phyloP scores from a whole-genome alignment of 2,888 invertebrate species.

The Carabus problematicus region DNA sequence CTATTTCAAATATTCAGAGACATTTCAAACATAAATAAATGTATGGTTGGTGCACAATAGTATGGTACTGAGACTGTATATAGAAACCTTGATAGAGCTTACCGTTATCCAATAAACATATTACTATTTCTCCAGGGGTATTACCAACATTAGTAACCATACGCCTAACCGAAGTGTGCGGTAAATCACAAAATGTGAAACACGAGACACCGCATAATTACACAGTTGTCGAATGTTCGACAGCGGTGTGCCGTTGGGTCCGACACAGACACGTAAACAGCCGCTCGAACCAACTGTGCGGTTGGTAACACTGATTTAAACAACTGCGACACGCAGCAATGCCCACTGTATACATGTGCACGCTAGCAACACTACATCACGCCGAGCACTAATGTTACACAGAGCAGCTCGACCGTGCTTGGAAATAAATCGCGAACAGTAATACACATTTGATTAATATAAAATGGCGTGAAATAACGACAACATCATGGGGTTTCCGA shows the following conservation, averaged over 20 bases:
- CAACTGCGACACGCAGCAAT: background rate
- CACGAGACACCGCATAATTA: constrained; percentile 13
- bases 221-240: background rate
- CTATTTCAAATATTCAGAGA: too few relatives aligned
- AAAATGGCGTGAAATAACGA: constrained; percentile 30
- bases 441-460: constrained; percentile 36
- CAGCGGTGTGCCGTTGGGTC: constrained; percentile 1
- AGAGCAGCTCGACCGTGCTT: constrained; percentile 1
- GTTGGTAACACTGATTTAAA: constrained; percentile 6
- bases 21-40: too few relatives aligned
- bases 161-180: background rate
- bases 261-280: background rate
- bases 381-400: constrained; percentile 6
- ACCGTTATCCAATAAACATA: too few relatives aligned
- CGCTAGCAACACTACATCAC: constrained; percentile 10
- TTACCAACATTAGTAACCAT: constrained; percentile 3
- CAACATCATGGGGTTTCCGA: background rate
- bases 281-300: background rate
- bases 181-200: constrained; percentile 16
- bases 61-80: too few relatives aligned
- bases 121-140: background rate
- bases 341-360: constrained; percentile 5
- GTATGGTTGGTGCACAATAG: too few relatives aligned
- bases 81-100: too few relatives aligned
- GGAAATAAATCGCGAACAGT: constrained; percentile 18